Base-by-base conservation (phyloP, 2,888 invertebrate species). In the Globia sparganii region DNA sequence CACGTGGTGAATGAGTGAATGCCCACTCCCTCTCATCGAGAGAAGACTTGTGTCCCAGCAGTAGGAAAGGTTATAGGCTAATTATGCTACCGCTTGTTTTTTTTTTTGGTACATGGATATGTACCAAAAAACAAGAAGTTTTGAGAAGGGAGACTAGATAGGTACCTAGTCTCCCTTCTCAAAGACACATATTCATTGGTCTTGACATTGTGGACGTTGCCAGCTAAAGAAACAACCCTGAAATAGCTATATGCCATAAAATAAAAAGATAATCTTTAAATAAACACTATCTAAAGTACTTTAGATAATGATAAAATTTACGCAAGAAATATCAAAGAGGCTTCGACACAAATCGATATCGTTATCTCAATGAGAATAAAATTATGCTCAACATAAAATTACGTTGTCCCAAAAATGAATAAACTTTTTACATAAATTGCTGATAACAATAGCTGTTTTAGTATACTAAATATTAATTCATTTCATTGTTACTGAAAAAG, bases 381-480 rank as follows among this genome's bases (percentile, higher is more conserved):
- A 90, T 88, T 88, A 87, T 85, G 86, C 79, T 77, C 82, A 78
- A 87, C 89, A 87, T 90, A 89, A 90, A 90, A 90, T 79, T 46
- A 34, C 65, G 70, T 71, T 37, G 56, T 64, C 58, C 13, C 53
- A 64, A 43, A 88, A 80, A 86, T 70, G 75, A 88, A 87, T 86
- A 86, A 90, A 90, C 85, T 88, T 91, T 91, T 88, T 37, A 67
- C 37, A 46, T 58, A 64, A 72, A 76, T 69, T 67, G 31, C 64
- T 67, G 66, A 53, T 64, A 37, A 84, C 66, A 84, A 71, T 68
- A 70, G 85, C 87, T 87, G 91, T 53, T 88, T 88, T 86, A 83
- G 83, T 86, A 80, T 87, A 90, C 81, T 88, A 87, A 81, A 84
- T 79, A 72, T 75, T 46, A 74, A 85, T 65, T 83, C 2, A 90